A percentile compares a stretch with the other conserved stretches of the same genome.
phyloP scores from a whole-genome alignment of 2,797 vertebrate species.

The Phoebastria nigripes region DNA sequence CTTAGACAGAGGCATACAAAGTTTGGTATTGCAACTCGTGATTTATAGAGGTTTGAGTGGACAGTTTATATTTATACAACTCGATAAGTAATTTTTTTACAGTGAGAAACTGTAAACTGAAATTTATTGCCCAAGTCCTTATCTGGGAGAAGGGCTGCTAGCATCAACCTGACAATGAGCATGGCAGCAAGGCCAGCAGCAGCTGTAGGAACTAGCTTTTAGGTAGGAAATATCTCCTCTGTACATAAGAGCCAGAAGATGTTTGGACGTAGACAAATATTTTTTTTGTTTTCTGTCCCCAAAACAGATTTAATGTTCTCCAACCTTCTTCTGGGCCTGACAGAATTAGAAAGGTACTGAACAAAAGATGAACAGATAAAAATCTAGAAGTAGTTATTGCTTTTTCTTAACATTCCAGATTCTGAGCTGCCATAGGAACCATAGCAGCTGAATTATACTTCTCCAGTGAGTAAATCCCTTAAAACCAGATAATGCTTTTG shows the following conservation, averaged over 20 bases:
- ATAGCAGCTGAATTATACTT: neutral
- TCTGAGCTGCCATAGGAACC: neutral
- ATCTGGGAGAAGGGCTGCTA: neutral
- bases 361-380: neutral
- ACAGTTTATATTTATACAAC: neutral
- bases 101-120: neutral
- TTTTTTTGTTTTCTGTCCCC: neutral
- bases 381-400: neutral
- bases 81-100: neutral
- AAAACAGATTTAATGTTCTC: neutral
- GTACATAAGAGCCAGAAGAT: neutral
- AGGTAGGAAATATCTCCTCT: neutral
- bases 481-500: neutral
- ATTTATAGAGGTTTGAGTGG: neutral
- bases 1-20: neutral
- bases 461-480: neutral
- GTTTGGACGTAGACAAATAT: rapidly evolving
- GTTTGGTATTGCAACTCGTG: rapidly evolving
- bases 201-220: neutral
- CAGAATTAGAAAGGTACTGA: neutral
- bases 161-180: neutral
- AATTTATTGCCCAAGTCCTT: neutral
- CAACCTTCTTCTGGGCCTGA: neutral
- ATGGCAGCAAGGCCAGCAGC: neutral
- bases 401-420: neutral